Evolutionary conservation across 2,888 invertebrate species (phyloP).

Genomic region (Pterostichus madidus): DNA sequence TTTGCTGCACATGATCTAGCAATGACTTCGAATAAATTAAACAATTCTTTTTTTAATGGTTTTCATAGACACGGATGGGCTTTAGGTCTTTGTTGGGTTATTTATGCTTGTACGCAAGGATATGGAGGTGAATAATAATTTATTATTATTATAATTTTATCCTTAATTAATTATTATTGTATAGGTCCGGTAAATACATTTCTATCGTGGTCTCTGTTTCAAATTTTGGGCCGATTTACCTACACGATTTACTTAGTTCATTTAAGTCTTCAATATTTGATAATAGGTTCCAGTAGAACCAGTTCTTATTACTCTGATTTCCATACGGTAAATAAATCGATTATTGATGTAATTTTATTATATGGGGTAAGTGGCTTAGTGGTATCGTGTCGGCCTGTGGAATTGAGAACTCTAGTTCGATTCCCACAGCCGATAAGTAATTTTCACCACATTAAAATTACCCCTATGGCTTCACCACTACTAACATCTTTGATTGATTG

Average conservation of each 20-base stretch:
- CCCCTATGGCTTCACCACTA: too few relatives aligned
- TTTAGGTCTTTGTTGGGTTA: constrained; percentile 68
- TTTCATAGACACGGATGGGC: constrained; percentile 66
- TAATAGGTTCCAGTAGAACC: not conserved
- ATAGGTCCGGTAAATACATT: constrained; percentile 47
- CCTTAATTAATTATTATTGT: not conserved
- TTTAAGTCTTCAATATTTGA: not conserved
- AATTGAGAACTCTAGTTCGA: too few relatives aligned
- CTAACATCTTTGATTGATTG: too few relatives aligned
- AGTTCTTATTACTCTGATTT: constrained; percentile 2
- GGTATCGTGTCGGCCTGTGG: too few relatives aligned
- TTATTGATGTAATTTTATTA: constrained; percentile 27
- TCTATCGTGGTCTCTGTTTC: constrained; percentile 25
- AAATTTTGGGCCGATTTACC: constrained; percentile 29
- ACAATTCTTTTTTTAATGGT: constrained; percentile 41
- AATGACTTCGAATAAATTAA: not conserved
- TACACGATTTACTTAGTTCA: constrained; percentile 48
- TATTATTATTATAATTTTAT: not conserved
- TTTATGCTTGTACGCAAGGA: constrained; percentile 67
- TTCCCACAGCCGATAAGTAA: too few relatives aligned
- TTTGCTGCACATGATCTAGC: constrained; percentile 4
- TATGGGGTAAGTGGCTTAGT: too few relatives aligned
- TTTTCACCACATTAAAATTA: too few relatives aligned
- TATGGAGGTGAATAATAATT: constrained; percentile 66
- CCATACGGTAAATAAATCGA: constrained; percentile 15